These are phyloP conservation scores for Brachionus rubens DNA, from an alignment of 1,140 invertebrate species.

Conservation along the genomic window DNA sequence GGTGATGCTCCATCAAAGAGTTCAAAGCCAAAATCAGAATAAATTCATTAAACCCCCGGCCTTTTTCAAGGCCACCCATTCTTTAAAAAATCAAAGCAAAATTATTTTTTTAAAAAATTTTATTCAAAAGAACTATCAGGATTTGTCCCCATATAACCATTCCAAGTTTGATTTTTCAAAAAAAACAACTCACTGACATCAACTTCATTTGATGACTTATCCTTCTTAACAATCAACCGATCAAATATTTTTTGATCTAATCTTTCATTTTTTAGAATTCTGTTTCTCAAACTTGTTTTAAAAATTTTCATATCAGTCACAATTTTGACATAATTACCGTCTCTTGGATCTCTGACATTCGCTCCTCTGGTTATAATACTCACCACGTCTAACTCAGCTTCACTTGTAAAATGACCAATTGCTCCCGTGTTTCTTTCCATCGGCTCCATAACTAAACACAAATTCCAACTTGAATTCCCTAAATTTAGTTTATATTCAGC, in stretches of 20 bases:
- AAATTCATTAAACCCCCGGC: too few relatives aligned
- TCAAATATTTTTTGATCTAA: background rate
- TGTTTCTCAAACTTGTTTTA: background rate
- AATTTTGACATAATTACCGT: background rate
- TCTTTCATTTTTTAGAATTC: background rate
- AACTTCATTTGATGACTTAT: background rate
- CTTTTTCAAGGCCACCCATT: too few relatives aligned
- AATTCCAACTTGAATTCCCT: background rate
- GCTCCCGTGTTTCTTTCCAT: slow-evolving; percentile 1
- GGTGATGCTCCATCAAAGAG: too few relatives aligned
- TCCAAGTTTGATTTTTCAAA: slow-evolving; percentile 14
- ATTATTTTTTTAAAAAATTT: too few relatives aligned
- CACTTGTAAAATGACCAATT: slow-evolving; percentile 3
- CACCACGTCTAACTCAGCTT: slow-evolving; percentile 4
- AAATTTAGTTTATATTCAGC: background rate
- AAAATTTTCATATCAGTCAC: background rate
- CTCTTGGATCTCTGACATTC: background rate
- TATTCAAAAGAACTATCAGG: slow-evolving; percentile 3
- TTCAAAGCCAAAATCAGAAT: too few relatives aligned
- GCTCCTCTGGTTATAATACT: background rate
- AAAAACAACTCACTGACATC: background rate
- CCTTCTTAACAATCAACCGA: background rate
- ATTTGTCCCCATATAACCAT: slow-evolving; percentile 14
- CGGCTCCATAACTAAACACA: slow-evolving; percentile 1
- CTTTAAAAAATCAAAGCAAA: too few relatives aligned